phyloP scores from a whole-genome alignment of 2,797 vertebrate species.

The Salmo trutta region DNA sequence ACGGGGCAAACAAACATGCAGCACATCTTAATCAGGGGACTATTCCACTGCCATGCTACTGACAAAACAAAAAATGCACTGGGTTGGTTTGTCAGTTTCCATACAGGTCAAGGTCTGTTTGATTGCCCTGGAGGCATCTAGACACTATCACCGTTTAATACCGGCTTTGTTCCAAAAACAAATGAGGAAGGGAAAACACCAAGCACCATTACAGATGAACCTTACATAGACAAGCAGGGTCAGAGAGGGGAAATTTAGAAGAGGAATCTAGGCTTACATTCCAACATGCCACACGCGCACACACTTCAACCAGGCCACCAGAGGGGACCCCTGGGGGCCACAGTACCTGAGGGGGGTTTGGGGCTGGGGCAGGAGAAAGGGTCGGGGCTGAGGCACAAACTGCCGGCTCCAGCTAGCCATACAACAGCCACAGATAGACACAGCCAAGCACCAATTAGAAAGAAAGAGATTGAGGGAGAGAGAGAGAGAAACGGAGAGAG shows the following conservation, averaged over 20 bases:
- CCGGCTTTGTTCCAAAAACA: background rate
- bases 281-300: slow-evolving; percentile 82
- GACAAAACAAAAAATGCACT: background rate
- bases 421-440: slow-evolving; percentile 56
- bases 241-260: slow-evolving; percentile 12
- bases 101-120: slow-evolving; percentile 18
- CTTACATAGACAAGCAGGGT: slow-evolving; percentile 1
- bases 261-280: slow-evolving; percentile 80
- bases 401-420: slow-evolving; percentile 81
- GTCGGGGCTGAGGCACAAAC: slow-evolving; percentile 59
- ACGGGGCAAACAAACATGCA: background rate
- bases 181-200: slow-evolving; percentile 13
- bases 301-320: slow-evolving; percentile 80
- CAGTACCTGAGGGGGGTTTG: slow-evolving; percentile 81
- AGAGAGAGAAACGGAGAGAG: slow-evolving; percentile 4
- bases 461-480: background rate
- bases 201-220: background rate
- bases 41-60: background rate
- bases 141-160: background rate
- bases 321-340: slow-evolving; percentile 70
- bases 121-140: background rate
- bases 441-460: slow-evolving; percentile 50
- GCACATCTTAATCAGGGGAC: background rate
- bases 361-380: slow-evolving; percentile 33
- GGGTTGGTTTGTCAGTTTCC: background rate